Evolutionary conservation across 2,113 vertebrate genomes (phyloP), one percentile per base, ranked within the genome.

Genomic region (Perca schrenkii): DNA sequence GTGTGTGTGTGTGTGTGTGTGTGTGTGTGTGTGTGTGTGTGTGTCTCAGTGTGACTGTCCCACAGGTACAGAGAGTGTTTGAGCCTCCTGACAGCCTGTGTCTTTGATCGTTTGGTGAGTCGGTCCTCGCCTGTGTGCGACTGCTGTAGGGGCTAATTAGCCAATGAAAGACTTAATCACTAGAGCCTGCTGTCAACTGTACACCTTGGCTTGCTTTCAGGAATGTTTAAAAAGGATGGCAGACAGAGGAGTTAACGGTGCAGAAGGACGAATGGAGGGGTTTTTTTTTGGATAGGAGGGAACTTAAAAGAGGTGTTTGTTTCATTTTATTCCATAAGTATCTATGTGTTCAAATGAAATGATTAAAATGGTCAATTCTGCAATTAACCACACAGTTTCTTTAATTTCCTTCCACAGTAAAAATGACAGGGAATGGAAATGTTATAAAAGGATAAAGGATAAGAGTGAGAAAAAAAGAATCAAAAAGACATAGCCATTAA

Each of bases 131-230:
- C 87, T 87, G 88, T 84, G 86, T 90, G 89, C 79, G 19, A 85
- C 90, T 90, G 93, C 93, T 93, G 91, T 82, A 89, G 94, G 94
- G 91, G 94, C 93, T 94, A 94, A 94, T 94, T 94, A 94, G 92
- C 92, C 92, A 94, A 93, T 94, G 91, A 92, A 94, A 88, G 89
- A 93, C 91, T 90, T 91, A 92, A 93, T 94, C 94, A 88, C 92
- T 88, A 91, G 91, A 94, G 94, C 90, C 90, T 87, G 77, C 90
- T 92, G 91, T 92, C 92, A 91, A 77, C 85, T 85, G 65, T 75
- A 90, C 85, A 93, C 88, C 91, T 92, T 90, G 84, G 81, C 74
- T 89, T 77, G 83, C 92, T 89, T 84, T 94, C 87, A 91, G 89
- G 88, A 89, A 84, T 91, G 86, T 86, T 77, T 79, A 62, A 85